Evolutionary conservation across 2,888 invertebrate genomes (phyloP), one percentile per base, ranked within the genome.

Genomic region (Exocentrus adspersus): DNA sequence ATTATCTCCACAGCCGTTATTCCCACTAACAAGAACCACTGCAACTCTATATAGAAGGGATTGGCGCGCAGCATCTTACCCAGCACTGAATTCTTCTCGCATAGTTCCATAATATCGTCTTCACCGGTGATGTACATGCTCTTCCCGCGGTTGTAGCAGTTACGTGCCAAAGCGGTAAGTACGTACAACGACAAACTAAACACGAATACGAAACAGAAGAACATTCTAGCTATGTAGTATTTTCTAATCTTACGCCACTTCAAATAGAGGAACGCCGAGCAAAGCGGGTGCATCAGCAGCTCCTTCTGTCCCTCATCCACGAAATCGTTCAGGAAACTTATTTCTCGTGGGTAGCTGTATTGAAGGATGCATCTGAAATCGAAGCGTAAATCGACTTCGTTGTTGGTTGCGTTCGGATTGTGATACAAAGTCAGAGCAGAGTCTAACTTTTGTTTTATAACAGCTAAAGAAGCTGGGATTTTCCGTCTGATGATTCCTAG

Each of bases 201-300:
- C 62, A 94, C 91, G 77, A 93, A 93, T 59, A 92, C 87, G 66
- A 92, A 89, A 79, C 92, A 93, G 73, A 93, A 87, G 65, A 93
- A 86, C 70, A 94, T 84, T 57, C 93, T 85, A 0, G 91, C 92
- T 9, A 93, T 89, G 77, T 94, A 94, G 78, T 93, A 95, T 82
- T 93, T 93, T 24, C 94, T 87, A 69, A 95, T 94, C 81, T 94
- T 93, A 75, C 92, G 91, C 95, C 95, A 95, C 79, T 95, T 95
- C 54, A 95, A 88, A 77, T 94, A 90, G 0, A 95, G 84, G 78
- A 95, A 94, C 0, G 94, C 93, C 9, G 94, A 92, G 79, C 94
- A 94, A 2, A 95, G 83, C 0, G 95, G 95, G 84, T 95, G 95
- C 57, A 93, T 86, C 2, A 95, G 82, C 21, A 95, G 91, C 79